Evolutionary conservation across 2,888 invertebrate genomes (phyloP), one percentile per base, ranked within the genome.

Genomic region (Dilophus febrilis): DNA sequence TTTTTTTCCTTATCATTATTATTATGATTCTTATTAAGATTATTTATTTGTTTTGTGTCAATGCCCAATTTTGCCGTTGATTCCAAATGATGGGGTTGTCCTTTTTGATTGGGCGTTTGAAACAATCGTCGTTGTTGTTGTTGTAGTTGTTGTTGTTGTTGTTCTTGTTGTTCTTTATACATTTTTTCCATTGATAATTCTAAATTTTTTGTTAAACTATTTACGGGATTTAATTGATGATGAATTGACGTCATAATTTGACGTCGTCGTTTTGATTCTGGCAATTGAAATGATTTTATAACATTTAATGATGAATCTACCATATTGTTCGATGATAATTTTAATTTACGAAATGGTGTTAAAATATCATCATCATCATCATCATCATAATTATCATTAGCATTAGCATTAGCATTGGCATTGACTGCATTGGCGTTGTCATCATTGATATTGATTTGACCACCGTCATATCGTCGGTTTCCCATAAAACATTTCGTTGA

Each of bases 51-150:
- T 7, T 28, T 37, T 16, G 12, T 17, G n/a, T n/a, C n/a, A n/a
- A n/a, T n/a, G n/a, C n/a, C n/a, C n/a, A n/a, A n/a, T n/a, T n/a
- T 30, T 61, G 60, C 8, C 11, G 17, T 12, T 28, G 29, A 3
- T n/a, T n/a, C n/a, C n/a, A n/a, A n/a, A n/a, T 34, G 17, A 11
- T 34, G 19, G 11, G 2, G 7, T n/a, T 35, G n/a, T n/a, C n/a
- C n/a, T n/a, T 40, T 13, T 40, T 34, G 26, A 26, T 6, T 6
- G 8, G 22, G 22, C 8, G 22, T 22, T 22, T 22, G 22, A 27
- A 27, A 10, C 27, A 16, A 19, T 35, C 22, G 17, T 22, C n/a
- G 17, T 22, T 10, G 11, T 22, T 22, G 22, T 22, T 22, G 22
- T 22, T 22, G 22, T 22, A 6, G 5, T 8, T 6, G 8, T 22